phyloP scores from a whole-genome alignment of 2,113 vertebrate species.

The Artemisiospiza belli region DNA sequence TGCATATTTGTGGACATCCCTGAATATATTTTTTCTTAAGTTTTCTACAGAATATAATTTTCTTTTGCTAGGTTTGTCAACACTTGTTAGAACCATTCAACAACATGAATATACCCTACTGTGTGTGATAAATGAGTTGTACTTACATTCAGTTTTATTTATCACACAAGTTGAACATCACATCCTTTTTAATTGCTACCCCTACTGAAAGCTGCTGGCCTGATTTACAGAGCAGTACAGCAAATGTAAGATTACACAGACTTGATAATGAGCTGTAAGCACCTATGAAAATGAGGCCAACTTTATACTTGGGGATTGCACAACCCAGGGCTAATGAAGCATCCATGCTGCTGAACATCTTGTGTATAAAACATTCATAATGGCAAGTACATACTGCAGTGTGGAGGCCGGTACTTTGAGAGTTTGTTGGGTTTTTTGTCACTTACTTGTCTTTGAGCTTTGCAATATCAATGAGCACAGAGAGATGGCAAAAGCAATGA shows the following conservation, averaged over 20 bases:
- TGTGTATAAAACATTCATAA: slow-evolving; percentile 6
- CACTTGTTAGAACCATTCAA: not conserved
- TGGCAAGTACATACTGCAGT: not conserved
- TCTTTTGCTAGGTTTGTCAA: not conserved
- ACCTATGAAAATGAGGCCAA: slow-evolving; percentile 36
- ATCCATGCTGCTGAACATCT: not conserved
- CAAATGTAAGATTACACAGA: not conserved
- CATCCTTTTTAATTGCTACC: not conserved
- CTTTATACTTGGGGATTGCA: not conserved
- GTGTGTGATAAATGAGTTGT: not conserved
- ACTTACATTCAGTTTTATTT: not conserved
- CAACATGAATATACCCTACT: not conserved
- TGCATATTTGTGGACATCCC: not conserved
- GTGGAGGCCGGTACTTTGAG: not conserved
- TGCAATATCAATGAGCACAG: not conserved
- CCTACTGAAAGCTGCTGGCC: not conserved
- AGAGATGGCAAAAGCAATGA: not conserved
- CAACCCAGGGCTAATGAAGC: slow-evolving; percentile 5
- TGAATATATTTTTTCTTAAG: not conserved
- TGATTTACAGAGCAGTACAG: not conserved
- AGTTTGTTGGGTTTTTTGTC: not conserved
- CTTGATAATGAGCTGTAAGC: slow-evolving; percentile 8
- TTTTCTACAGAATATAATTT: not conserved
- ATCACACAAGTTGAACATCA: not conserved
- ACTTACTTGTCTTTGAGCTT: not conserved